phyloP scores from a whole-genome alignment of 2,888 invertebrate species.

The Dicranocentrus wangi region DNA sequence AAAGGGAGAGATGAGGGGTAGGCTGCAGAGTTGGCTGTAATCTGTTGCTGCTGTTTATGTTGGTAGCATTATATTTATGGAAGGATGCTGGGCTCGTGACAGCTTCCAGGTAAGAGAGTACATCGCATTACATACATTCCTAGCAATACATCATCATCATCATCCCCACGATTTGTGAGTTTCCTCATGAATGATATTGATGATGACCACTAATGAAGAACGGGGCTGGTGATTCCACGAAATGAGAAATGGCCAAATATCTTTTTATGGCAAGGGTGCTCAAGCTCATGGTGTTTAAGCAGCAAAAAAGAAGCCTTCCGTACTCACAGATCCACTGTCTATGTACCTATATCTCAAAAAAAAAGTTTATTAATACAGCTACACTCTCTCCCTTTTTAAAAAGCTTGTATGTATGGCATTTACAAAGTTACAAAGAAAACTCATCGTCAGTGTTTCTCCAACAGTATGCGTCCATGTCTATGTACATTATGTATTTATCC shows the following conservation, averaged over 20 bases:
- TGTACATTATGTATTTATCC: too few species aligned
- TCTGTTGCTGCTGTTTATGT: not conserved
- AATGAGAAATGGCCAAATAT: slow-evolving; percentile 38
- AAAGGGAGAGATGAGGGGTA: too few species aligned
- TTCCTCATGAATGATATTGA: slow-evolving; percentile 23
- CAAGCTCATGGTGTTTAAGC: not conserved
- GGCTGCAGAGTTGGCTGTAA: too few species aligned
- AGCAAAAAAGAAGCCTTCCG: slow-evolving; percentile 1
- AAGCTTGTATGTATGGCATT: too few species aligned
- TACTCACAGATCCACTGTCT: too few species aligned
- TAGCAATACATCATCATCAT: slow-evolving; percentile 27
- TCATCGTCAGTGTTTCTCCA: too few species aligned
- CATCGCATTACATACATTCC: slow-evolving; percentile 32
- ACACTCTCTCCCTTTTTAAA: too few species aligned
- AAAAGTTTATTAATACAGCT: too few species aligned
- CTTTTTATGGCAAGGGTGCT: slow-evolving; percentile 1
- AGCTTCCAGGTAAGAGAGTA: slow-evolving; percentile 57
- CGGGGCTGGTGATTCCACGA: slow-evolving; percentile 44
- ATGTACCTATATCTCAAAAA: too few species aligned
- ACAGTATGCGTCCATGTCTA: too few species aligned
- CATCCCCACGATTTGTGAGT: not conserved
- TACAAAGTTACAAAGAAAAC: too few species aligned
- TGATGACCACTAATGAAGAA: slow-evolving; percentile 57
- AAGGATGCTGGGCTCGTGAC: slow-evolving; percentile 54
- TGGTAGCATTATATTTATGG: slow-evolving; percentile 39